These are phyloP conservation scores for Bergia sp. DNA, from an alignment of 92 coral and sea anemone species.

Conservation along the genomic window DNA sequence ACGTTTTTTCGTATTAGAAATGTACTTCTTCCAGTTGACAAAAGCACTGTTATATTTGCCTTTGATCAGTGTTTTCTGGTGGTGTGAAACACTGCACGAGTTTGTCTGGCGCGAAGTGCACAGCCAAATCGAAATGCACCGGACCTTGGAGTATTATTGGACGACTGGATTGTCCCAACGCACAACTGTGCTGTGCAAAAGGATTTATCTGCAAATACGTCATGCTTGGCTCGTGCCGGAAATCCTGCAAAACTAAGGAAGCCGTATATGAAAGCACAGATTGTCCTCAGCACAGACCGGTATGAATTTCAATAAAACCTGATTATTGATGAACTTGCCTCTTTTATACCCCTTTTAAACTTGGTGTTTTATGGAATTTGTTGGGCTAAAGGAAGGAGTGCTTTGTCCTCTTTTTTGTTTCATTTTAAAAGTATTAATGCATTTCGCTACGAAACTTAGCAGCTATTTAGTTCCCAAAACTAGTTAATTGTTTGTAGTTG, in stretches of 20 bases:
- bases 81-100: neutral
- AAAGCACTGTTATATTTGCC: neutral
- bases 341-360: neutral
- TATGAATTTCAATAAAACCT: neutral
- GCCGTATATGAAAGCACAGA: constrained; percentile 6
- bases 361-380: no score
- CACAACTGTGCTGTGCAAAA: neutral
- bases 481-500: no score
- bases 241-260: neutral
- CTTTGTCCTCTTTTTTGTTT: no score
- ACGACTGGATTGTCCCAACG: neutral
- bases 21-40: neutral
- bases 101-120: neutral
- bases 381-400: no score
- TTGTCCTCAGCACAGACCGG: neutral
- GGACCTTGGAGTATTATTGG: neutral
- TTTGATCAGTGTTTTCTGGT: neutral
- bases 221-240: neutral
- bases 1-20: no score
- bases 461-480: no score
- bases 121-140: neutral
- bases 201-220: neutral
- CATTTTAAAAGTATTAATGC: no score
- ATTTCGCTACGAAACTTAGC: no score
- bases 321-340: no score